Evolutionary conservation across 2,113 vertebrate genomes (phyloP), one percentile per base, ranked within the genome.

Genomic region (Larimichthys crocea): DNA sequence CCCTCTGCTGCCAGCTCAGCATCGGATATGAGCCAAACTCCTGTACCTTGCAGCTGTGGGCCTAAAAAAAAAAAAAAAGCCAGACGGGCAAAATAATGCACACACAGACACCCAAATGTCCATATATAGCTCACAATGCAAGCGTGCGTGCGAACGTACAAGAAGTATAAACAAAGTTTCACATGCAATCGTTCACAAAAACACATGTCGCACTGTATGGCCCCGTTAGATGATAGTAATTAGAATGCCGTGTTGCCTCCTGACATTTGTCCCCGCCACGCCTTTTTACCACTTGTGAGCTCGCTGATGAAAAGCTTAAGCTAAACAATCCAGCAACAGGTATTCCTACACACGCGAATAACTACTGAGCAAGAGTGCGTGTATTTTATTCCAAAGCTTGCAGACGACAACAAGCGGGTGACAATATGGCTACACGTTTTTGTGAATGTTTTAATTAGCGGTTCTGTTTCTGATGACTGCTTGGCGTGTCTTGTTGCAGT

Each of bases 251-350:
- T 73, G 85, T 55, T 56, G 85, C 80, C 84, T 70, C 35, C 73
- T 85, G 89, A 88, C 77, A 87, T 88, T 86, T 91, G 90, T 91
- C 78, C 29, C 35, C 0, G 50, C 76, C 89, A 83, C 86, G 22
- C 90, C 89, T 82, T 76, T 74, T 80, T 55, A 84, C 76, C 81
- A 89, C 75, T 86, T 88, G 80, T 56, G 78, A 86, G 70, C 55
- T 57, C 20, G 72, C 56, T 87, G 89, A 91, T 90, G 90, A 92
- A 91, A 86, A 90, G 79, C 69, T 90, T 81, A 67, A 82, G 90
- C 6, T 11, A 15, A 67, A 84, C 71, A 85, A 91, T 66, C 72
- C 83, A 88, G 60, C 72, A 69, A 83, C 62, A 82, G 83, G 79
- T 85, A 82, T 48, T 83, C 74, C 10, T 46, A 74, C 55, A 67